A percentile compares a stretch with the other conserved stretches of the same genome.
Evolutionary conservation across 1,140 invertebrate species (phyloP).

Genomic region (Formica exsecta): DNA sequence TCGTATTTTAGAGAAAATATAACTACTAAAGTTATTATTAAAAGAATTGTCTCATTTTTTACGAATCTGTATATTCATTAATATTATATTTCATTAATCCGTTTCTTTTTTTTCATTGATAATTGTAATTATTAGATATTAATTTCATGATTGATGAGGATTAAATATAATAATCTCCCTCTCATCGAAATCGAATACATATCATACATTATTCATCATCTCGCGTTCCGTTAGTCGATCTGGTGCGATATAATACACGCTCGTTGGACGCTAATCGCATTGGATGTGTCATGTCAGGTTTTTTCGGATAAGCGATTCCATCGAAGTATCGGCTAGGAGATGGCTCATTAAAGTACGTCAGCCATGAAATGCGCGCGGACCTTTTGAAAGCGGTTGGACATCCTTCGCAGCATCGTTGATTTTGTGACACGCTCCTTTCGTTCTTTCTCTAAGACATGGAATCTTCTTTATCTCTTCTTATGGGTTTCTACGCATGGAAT

Average conservation of each 20-base stretch:
- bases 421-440: conserved; percentile 33
- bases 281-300: conserved; percentile 58
- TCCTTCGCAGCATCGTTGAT: neutral
- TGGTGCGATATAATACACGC: conserved; percentile 34
- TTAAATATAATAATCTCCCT: conserved; percentile 48
- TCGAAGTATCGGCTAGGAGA: conserved; percentile 40
- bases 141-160: conserved; percentile 19
- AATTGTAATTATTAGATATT: conserved; percentile 1
- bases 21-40: neutral
- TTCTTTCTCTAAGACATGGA: conserved; percentile 33
- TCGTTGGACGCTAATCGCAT: conserved; percentile 41
- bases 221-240: conserved; percentile 52
- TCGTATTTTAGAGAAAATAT: neutral
- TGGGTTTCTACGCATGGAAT: conserved; percentile 42
- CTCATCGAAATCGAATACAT: conserved; percentile 31
- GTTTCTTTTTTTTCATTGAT: neutral
- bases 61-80: neutral
- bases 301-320: conserved; percentile 61
- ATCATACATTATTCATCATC: conserved; percentile 20
- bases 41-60: neutral
- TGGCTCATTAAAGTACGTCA: conserved; percentile 34
- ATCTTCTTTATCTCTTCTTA: conserved; percentile 48
- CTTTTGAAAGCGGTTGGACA: conserved; percentile 15
- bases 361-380: conserved; percentile 25
- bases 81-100: neutral